A percentile compares a stretch with the other conserved stretches of the same genome.
These are phyloP conservation scores for Cephalophus harveyi DNA, from an alignment of 2,113 vertebrate species.

Conservation along the genomic window DNA sequence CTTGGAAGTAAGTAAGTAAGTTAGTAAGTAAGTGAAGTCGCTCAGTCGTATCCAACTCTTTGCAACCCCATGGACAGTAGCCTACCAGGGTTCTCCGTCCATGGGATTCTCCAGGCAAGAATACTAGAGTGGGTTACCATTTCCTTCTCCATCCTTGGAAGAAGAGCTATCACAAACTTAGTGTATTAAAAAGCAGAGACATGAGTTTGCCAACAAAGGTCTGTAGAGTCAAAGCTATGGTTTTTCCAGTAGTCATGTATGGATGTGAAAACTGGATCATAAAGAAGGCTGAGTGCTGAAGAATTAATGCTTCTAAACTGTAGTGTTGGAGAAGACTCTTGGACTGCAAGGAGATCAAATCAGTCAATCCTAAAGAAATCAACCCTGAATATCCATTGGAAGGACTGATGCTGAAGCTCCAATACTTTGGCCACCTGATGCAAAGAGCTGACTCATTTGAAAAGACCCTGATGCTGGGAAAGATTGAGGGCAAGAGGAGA, in stretches of 20 bases:
- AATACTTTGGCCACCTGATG: neutral
- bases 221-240: neutral
- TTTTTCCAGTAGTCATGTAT: neutral
- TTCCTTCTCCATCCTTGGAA: neutral
- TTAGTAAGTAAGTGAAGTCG: too few relatives aligned
- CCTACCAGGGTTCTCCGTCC: too few relatives aligned
- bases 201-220: neutral
- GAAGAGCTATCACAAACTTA: neutral
- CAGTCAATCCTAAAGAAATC: neutral
- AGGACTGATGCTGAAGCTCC: neutral
- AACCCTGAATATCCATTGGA: neutral
- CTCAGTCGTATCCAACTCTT: fast-evolving
- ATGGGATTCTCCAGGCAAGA: too few relatives aligned
- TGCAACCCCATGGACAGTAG: too few relatives aligned
- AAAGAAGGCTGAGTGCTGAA: neutral
- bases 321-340: neutral
- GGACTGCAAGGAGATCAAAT: neutral
- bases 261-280: neutral
- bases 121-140: too few relatives aligned
- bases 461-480: neutral
- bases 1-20: neutral
- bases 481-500: neutral
- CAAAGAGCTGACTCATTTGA: neutral
- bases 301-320: neutral
- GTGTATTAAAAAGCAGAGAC: neutral